These are phyloP conservation scores for Leptocoma aspasia DNA, from an alignment of 2,113 vertebrate species.

Conservation along the genomic window DNA sequence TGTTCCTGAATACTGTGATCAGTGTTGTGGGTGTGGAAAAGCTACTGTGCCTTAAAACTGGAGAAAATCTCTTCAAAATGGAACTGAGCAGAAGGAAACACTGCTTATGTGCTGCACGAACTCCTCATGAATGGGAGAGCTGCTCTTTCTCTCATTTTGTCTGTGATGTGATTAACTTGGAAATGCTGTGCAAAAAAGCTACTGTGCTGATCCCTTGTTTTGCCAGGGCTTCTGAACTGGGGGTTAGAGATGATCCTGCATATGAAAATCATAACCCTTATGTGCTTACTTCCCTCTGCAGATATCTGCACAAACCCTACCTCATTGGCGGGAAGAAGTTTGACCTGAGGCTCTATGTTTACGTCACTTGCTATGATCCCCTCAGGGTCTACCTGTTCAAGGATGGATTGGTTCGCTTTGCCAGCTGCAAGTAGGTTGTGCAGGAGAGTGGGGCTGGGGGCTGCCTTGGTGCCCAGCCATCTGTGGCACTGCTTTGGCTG, in stretches of 20 bases:
- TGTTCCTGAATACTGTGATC: background rate
- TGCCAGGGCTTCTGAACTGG: background rate
- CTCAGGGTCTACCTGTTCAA: slow-evolving; percentile 93
- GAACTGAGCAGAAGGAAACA: background rate
- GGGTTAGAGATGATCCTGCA: background rate
- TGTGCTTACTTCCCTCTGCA: slow-evolving; percentile 35
- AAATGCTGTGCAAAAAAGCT: background rate
- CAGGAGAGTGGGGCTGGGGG: background rate
- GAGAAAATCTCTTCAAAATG: background rate
- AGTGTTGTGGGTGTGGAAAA: background rate
- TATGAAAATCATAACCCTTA: background rate
- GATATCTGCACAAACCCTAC: slow-evolving; percentile 97
- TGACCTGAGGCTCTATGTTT: slow-evolving; percentile 95
- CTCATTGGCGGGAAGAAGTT: slow-evolving; percentile 98
- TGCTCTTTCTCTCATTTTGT: background rate
- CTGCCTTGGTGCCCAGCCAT: background rate
- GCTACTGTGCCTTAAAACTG: background rate
- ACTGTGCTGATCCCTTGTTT: background rate
- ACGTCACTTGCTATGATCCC: slow-evolving; percentile 92
- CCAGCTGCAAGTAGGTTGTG: slow-evolving; percentile 93
- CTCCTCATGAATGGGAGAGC: background rate
- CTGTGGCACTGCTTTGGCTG: background rate
- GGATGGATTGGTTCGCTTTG: slow-evolving; percentile 95
- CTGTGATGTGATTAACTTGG: background rate
- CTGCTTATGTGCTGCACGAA: background rate